Evolutionary conservation across 2,888 invertebrate genomes (phyloP), one percentile per base, ranked within the genome.

Genomic region (Hemistola chrysoprasaria): DNA sequence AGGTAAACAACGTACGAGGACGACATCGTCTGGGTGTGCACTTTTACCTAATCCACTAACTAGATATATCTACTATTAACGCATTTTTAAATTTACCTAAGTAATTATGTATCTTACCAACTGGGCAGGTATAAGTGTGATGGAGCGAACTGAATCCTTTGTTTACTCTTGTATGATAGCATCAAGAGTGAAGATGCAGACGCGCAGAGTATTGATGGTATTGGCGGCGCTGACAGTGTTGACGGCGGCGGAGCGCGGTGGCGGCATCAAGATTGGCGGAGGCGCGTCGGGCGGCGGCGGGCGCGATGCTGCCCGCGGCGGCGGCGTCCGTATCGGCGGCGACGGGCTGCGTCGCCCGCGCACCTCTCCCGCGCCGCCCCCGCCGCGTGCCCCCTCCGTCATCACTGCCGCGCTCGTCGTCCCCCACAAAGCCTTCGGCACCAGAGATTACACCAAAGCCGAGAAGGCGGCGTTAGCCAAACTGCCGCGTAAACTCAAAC

Each of bases 381-480:
- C 80, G 24, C 87, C 87, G 3, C 83, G 86, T 32, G 73, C 75
- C 22, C 88, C 87, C 40, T 84, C 91, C 29, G 87, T 92, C 66
- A 84, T 88, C 67, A 84, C 85, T 72, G 92, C 95, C 56, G 95
- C 95, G 27, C 91, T 95, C 71, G 92, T 95, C 53, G 92, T 95
- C 59, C 95, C 95, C 6, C 92, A 94, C 70, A 94, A 94, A 68
- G 91, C 92, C 53, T 95, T 95, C 73, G 93, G 93, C 52, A 91
- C 91, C 44, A 90, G 94, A 41, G 94, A 93, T 68, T 94, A 94
- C 76, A 92, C 91, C 40, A 93, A 92, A 67, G 93, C 94, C 40
- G 92, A 93, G 47, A 92, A 92, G 47, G 91, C 90, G 35, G 93
- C 94, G 24, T 91, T 94, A 59, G 87, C 90, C 47, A 90, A 88